These are phyloP conservation scores for Lethenteron reissneri DNA, from an alignment of 2,113 vertebrate species.

Conservation along the genomic window DNA sequence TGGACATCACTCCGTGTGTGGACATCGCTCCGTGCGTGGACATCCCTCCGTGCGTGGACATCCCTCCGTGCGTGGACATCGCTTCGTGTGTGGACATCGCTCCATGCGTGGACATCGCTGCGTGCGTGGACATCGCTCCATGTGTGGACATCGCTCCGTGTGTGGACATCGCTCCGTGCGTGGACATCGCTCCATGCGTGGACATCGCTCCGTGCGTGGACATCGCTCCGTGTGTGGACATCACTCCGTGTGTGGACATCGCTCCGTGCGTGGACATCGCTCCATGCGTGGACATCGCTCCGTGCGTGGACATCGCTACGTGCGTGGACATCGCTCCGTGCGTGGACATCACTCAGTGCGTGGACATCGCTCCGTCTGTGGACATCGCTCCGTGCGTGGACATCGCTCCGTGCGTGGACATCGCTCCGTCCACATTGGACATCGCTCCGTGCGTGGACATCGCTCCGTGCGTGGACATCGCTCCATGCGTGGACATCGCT, in stretches of 20 bases:
- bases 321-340: not conserved
- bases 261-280: not conserved
- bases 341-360: not conserved
- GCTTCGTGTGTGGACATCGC: not conserved
- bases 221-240: not conserved
- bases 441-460: not conserved
- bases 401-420: not conserved
- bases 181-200: not conserved
- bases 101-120: not conserved
- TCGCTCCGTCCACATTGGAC: not conserved
- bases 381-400: not conserved
- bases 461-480: not conserved
- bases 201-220: not conserved
- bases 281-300: not conserved
- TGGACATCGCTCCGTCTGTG: not conserved
- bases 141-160: not conserved
- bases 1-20: not conserved
- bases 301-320: not conserved
- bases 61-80: not conserved
- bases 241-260: not conserved
- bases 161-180: not conserved
- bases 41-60: not conserved
- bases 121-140: not conserved
- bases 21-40: not conserved
- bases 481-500: not conserved